Base-by-base conservation (phyloP, 2,113 vertebrate species). In the Rhinogobius similis region DNA sequence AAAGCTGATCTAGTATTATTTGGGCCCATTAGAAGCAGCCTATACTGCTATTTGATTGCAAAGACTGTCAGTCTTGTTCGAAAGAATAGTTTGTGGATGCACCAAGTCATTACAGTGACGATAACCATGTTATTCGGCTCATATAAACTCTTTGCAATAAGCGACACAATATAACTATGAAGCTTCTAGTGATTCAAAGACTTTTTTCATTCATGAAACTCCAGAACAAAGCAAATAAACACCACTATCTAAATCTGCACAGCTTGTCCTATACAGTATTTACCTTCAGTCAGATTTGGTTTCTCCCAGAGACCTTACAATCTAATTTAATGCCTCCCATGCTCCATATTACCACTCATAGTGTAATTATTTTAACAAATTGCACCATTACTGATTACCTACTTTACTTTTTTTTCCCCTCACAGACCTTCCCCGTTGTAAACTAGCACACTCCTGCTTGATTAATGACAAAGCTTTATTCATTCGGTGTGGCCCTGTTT, bases 401-500 rank as follows among this genome's bases (percentile, higher is more conserved):
- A 24, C 32, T 61, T n/a, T n/a, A n/a, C n/a, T n/a, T n/a, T n/a
- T n/a, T n/a, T 10, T 73, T 68, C 70, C 62, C 39, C 71, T 43
- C 2, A 27, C 65, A 64, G 62, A 77, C 55, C 44, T 67, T 63
- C 68, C 64, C 38, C 64, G 50, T 18, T 46, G 76, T 36, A 62
- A 58, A 70, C 46, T 77, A 67, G 8, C 70, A 64, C 62, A 70
- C 62, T 50, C 75, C 64, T 61, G 32, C 65, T 66, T 78, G 68
- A 89, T 87, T 73, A 79, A 89, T 83, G 77, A 24, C 70, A 69
- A 62, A 27, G 67, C 36, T 71, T 81, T 77, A 55, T 46, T 36
- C 69, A 50, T 75, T 82, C 75, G 32, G 53, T 62, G 50, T 62
- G 70, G 79, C 68, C 79, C 72, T 67, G 84, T 78, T 77, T 77